Evolutionary conservation across 2,113 vertebrate genomes (phyloP).

Genomic region (Andinoacara biseriatus): DNA sequence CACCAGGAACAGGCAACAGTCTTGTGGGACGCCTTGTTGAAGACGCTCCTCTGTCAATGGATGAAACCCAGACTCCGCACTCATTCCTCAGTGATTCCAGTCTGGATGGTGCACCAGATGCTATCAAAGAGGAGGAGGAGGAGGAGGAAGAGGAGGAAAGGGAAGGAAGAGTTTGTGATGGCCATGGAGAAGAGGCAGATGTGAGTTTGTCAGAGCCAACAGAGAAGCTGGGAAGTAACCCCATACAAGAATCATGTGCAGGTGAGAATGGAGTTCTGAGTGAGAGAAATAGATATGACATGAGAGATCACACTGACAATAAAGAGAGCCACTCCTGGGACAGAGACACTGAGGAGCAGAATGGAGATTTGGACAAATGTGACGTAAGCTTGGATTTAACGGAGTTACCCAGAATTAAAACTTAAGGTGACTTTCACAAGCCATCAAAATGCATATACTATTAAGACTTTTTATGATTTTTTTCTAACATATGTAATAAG

Average conservation of each 20-base stretch:
- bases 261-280: slow-evolving; percentile 28
- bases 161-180: slow-evolving; percentile 20
- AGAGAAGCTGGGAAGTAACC: slow-evolving; percentile 1
- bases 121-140: slow-evolving; percentile 63
- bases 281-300: slow-evolving; percentile 36
- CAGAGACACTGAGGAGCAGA: slow-evolving; percentile 39
- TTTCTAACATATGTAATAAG: slow-evolving; percentile 1
- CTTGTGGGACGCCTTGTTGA: slow-evolving; percentile 21
- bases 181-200: slow-evolving; percentile 6
- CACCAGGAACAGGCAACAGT: slow-evolving; percentile 28
- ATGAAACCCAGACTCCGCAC: slow-evolving; percentile 67
- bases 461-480: not conserved
- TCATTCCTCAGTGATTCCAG: slow-evolving; percentile 80
- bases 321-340: slow-evolving; percentile 45
- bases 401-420: slow-evolving; percentile 68
- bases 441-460: slow-evolving; percentile 40
- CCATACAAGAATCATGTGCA: slow-evolving; percentile 5
- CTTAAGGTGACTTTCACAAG: slow-evolving; percentile 41
- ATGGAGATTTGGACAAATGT: slow-evolving; percentile 63
- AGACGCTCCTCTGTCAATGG: slow-evolving; percentile 48
- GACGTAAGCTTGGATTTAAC: slow-evolving; percentile 59
- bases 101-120: slow-evolving; percentile 67
- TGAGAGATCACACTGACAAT: slow-evolving; percentile 25
- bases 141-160: slow-evolving; percentile 69
- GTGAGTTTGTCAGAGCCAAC: slow-evolving; percentile 17